A percentile compares a stretch with the other conserved stretches of the same genome.
These are phyloP conservation scores for Epinephelus fuscoguttatus DNA, from an alignment of 2,113 vertebrate genomes.

Conservation along the genomic window DNA sequence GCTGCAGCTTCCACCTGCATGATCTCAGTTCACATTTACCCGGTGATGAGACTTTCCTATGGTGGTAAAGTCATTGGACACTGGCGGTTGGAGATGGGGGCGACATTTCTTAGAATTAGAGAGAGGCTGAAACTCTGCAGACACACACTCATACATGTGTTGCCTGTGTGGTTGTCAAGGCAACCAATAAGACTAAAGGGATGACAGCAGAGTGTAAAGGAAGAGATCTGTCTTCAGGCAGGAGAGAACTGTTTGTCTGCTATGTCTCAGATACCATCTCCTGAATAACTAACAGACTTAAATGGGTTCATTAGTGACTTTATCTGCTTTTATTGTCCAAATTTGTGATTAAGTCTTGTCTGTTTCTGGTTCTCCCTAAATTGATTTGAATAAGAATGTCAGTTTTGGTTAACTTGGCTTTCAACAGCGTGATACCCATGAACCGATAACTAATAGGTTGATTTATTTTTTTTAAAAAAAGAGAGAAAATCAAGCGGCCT, in stretches of 20 bases:
- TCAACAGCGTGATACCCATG: too few relatives aligned
- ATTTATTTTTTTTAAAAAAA: too few relatives aligned
- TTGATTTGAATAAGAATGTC: background rate
- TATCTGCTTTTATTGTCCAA: background rate
- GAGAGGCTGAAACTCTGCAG: background rate
- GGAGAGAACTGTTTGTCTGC: background rate
- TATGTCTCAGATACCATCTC: background rate
- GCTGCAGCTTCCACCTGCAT: background rate
- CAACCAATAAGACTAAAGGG: constrained; percentile 34
- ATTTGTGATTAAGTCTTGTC: background rate
- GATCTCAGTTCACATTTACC: background rate
- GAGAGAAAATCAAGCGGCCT: too few relatives aligned
- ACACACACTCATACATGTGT: constrained; percentile 9
- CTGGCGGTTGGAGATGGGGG: too few relatives aligned
- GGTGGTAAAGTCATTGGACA: background rate
- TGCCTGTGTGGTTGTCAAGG: constrained; percentile 50
- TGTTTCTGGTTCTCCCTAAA: background rate
- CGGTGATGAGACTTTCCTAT: background rate
- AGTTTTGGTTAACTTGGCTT: too few relatives aligned
- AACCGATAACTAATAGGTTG: too few relatives aligned
- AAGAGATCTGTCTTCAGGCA: background rate
- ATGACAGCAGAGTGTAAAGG: constrained; percentile 8
- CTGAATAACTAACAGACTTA: background rate
- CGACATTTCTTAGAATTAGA: constrained; percentile 2
- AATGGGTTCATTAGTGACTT: background rate